Evolutionary conservation across 2,797 vertebrate genomes (phyloP), one percentile per base, ranked within the genome.

Genomic region (Hypotaenidia philippensis): DNA sequence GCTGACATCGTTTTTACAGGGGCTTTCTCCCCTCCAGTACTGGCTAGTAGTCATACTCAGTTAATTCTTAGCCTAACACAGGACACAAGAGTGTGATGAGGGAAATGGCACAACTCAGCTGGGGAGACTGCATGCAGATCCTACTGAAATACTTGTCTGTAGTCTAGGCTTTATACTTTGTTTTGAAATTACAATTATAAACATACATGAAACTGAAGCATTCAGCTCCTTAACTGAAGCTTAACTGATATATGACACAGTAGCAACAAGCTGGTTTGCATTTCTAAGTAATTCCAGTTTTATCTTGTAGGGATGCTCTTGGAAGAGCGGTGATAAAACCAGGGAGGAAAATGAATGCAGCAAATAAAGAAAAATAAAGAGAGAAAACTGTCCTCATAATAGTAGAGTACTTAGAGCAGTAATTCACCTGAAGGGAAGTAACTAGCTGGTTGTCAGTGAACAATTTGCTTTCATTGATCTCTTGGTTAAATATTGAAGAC

Each of bases 401-500:
- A 1, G 34, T 32, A 71, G 66, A 90, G 27, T 65, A 91, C 64
- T 80, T 53, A 18, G 21, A 83, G 56, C 60, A 82, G 81, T 91
- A 84, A 74, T 89, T 95, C 83, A 93, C 47, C 79, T 60, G 56
- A 87, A 89, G 47, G 41, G 68, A 89, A 80, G 47, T 66, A 94
- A 92, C 83, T 88, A 93, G 34, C 57, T 92, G 40, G 40, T 82
- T 84, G 79, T 64, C 72, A 75, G 80, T 72, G 78, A 94, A 78
- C 81, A 87, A 91, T 94, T 96, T 92, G 79, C 38, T 84, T 86
- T 86, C 79, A 87, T 83, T 19, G 72, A 94, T 93, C 71, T 93
- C 38, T 63, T 87, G 44, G 87, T 92, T 95, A 95, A 97, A 96
- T 89, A 90, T 78, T 95, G 88, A 97, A 63, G 36, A 70, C 85